Evolutionary conservation across 2,797 vertebrate genomes (phyloP), one percentile per base, ranked within the genome.

Genomic region (Zalophus californianus): DNA sequence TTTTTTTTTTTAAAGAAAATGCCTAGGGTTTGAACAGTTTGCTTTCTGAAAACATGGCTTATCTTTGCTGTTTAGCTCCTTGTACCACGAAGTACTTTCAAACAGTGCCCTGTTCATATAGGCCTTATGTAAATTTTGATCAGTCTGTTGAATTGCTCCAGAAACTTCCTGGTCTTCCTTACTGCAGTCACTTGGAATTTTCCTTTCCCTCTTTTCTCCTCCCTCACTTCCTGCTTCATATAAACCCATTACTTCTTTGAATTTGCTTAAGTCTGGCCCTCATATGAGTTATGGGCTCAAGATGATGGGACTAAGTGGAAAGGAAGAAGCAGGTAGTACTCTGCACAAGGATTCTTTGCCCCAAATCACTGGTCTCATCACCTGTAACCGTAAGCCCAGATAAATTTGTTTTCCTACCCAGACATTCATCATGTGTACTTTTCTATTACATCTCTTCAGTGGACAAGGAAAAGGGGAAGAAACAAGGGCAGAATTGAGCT

Each of bases 1-100:
- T 82, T 78, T 91, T n/a, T 79, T 50, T 58, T 75, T 56, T 11
- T 35, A 66, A 52, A 41, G 44, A 38, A 58, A 58, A 38, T 70
- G 44, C 11, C 62, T 88, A 85, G 35, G 15, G 4, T 79, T 72
- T 78, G 20, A 20, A 64, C 8, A 72, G 27, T 75, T 92, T 88
- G 78, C 56, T 85, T 92, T 84, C 70, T 72, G 38, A 84, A 91
- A 91, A 78, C 12, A 62, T 90, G 15, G 9, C 32, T 48, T 52
- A 20, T 41, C 56, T 93, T 95, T 93, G 84, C 13, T 96, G 29
- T 90, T 94, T 21, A 80, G 62, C 38, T 52, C 56, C 11, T 66
- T 94, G 35, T 89, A 78, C 38, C 25, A 68, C 62, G 10, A 44
- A 64, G 25, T 44, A 87, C 52, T 48, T 70, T 77, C 15, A 72